Evolutionary conservation across 2,888 invertebrate species (phyloP), one percentile per base, ranked within the genome.

Genomic region (Archips crataeganus): DNA sequence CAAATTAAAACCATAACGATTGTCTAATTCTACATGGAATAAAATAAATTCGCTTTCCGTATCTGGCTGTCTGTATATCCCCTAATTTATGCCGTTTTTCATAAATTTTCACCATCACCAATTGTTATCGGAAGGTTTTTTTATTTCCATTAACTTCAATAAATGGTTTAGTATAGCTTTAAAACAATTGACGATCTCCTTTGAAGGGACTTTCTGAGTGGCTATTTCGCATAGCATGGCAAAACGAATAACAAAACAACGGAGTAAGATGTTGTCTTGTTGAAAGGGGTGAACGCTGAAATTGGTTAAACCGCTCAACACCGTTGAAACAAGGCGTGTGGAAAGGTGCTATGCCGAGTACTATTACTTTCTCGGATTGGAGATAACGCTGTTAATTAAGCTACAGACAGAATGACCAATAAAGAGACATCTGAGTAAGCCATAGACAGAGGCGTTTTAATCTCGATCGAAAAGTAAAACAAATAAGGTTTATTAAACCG

Each of bases 361-460:
- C 79, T 79, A 78, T 76, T 81, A 85, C 86, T 87, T 86, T 86
- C 85, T 79, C 84, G 84, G 86, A 87, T 85, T 75, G 65, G 69
- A 84, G 83, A 83, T 85, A 82, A 79, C 78, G 70, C 69, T 32
- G 65, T 72, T 75, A 75, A 75, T 77, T 74, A 75, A 79, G 78
- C 77, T 76, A 75, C 75, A 71, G 80, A 79, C 79, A 75, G 82
- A 83, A 81, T 81, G 81, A 83, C 82, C 75, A 77, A 71, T 49
- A 81, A 81, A 77, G 64, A 80, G 82, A 82, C 80, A 78, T 83
- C 82, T 81, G 74, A 81, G 69, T 69, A 51, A 68, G 68, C 63
- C 57, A 60, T 47, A 57, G 32, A 23, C 47, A 68, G 42, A 57
- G 42, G 51, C 63, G 42, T 15, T 72, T 51, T 63, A 68, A 72